These are phyloP conservation scores for Neopipo cinnamomea DNA, from an alignment of 2,113 vertebrate genomes.

Conservation along the genomic window DNA sequence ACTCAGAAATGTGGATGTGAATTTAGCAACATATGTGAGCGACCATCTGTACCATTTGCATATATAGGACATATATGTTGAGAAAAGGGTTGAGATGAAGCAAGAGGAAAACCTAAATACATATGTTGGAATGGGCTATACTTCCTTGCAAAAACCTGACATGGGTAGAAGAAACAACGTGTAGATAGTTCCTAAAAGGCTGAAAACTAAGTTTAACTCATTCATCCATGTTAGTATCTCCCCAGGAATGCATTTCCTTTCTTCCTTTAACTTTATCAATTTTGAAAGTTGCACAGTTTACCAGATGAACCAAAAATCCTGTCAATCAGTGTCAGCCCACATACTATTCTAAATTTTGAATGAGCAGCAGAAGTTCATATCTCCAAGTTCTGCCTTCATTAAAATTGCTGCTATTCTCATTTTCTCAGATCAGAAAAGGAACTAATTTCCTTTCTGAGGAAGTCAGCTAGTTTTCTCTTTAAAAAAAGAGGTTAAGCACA, in stretches of 20 bases:
- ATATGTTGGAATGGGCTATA: not conserved
- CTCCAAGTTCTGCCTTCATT: not conserved
- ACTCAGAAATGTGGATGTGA: not conserved
- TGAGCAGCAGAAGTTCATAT: not conserved
- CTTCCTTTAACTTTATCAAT: not conserved
- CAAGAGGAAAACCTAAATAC: not conserved
- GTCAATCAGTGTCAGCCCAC: not conserved
- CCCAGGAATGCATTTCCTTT: not conserved
- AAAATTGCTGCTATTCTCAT: not conserved
- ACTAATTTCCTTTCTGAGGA: not conserved
- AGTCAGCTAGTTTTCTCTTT: not conserved
- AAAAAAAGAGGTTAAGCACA: not conserved
- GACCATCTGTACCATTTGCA: not conserved
- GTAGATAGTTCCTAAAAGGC: not conserved
- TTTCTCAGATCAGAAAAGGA: not conserved
- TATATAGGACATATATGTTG: not conserved
- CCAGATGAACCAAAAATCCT: not conserved
- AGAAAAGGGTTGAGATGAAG: not conserved
- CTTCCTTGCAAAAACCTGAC: not conserved
- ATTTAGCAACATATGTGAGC: not conserved
- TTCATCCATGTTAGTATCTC: not conserved
- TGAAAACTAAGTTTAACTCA: not conserved
- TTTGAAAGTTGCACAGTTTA: not conserved
- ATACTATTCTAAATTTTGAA: not conserved
- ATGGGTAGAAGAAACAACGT: not conserved